Percentiles rank a stretch among this genome's conserved stretches.
Conservation (phyloP, 2,797 vertebrate species). For the Threskiornis aethiopicus region DNA sequence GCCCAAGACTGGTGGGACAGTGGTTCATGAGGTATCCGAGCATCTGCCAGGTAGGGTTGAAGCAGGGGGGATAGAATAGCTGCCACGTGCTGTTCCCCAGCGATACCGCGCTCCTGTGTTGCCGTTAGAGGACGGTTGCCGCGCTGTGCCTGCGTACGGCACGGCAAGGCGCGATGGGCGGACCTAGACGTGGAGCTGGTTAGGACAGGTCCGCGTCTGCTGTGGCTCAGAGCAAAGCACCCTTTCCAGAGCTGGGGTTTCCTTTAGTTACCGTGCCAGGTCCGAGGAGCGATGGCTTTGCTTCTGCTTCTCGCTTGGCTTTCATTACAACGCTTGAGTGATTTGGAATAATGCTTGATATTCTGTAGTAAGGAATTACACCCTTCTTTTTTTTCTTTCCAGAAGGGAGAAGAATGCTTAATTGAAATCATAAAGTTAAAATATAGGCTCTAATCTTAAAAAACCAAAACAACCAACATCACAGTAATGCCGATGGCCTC, state of each 20-base stretch:
- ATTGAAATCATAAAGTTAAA: not conserved
- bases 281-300: not conserved
- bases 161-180: rapidly evolving
- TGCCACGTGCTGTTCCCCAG: not conserved
- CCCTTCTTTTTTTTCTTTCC: not conserved
- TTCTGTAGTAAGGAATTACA: not conserved
- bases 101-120: rapidly evolving
- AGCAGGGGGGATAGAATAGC: not conserved
- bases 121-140: rapidly evolving
- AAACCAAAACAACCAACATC: not conserved
- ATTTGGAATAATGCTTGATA: not conserved
- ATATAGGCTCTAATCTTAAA: not conserved
- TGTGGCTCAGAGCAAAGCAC: not conserved
- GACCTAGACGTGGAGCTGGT: rapidly evolving
- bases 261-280: rapidly evolving
- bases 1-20: not conserved
- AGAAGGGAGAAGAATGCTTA: not conserved
- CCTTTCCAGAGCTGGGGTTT: not conserved
- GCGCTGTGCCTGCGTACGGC: rapidly evolving
- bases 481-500: not conserved
- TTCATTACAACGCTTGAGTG: not conserved
- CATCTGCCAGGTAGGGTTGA: not conserved
- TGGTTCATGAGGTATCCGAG: not conserved
- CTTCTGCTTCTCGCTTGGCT: not conserved
- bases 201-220: not conserved